A percentile compares a stretch with the other conserved stretches of the same genome.
Conservation (phyloP, 1,140 invertebrate species). For the Ceratitis capitata region DNA sequence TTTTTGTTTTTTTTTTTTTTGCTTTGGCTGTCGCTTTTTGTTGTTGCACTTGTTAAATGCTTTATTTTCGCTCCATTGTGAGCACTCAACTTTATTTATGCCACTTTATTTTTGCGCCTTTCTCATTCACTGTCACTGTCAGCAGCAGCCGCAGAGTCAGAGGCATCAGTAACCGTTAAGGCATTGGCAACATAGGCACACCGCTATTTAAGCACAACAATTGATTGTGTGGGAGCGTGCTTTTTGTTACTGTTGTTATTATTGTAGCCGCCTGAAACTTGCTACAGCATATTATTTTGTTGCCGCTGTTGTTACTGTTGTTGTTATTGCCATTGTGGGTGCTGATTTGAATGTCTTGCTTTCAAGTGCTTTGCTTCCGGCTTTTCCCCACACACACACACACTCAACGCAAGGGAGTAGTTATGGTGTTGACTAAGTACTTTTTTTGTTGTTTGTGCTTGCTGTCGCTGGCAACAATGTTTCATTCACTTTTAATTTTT, state of each 20-base stretch:
- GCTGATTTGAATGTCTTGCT: background rate
- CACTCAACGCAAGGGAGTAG: background rate
- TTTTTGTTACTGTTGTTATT: background rate
- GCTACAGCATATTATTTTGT: background rate
- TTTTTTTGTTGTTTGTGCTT: background rate
- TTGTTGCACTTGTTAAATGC: background rate
- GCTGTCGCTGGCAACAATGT: background rate
- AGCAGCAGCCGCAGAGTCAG: background rate
- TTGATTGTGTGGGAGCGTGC: background rate
- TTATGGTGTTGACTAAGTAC: background rate
- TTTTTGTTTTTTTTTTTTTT: background rate
- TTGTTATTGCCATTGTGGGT: background rate
- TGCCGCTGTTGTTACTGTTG: background rate
- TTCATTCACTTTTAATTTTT: background rate
- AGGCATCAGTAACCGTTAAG: no score
- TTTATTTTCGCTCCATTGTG: background rate
- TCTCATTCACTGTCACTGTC: conserved; percentile 21
- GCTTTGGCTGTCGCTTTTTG: no score
- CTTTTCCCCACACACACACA: background rate
- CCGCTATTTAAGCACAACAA: background rate
- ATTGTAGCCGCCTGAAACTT: background rate
- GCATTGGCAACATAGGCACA: background rate
- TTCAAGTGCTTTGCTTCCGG: background rate
- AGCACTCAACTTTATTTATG: background rate
- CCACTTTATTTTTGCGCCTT: conserved; percentile 17